A percentile compares a stretch with the other conserved stretches of the same genome.
Conservation (phyloP, 2,113 vertebrate species). For the Struthio camelus region DNA sequence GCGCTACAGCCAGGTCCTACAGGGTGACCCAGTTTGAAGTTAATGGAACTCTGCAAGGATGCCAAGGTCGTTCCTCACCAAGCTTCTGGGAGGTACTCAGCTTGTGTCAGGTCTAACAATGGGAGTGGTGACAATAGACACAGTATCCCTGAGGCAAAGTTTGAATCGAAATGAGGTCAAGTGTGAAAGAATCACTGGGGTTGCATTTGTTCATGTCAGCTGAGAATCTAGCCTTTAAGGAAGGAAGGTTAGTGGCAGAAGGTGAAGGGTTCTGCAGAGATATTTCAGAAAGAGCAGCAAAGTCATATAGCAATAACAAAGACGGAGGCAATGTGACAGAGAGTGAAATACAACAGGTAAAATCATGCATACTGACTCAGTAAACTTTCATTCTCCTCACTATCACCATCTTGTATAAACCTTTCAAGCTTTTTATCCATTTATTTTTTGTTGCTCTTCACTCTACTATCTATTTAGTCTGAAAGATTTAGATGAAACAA, state of each 20-base stretch:
- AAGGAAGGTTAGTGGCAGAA: conserved; percentile 32
- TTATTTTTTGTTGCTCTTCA: background rate
- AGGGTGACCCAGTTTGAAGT: background rate
- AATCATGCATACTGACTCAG: background rate
- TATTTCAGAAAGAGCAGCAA: background rate
- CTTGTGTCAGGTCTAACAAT: conserved; percentile 29
- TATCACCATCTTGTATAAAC: background rate
- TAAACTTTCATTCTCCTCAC: background rate
- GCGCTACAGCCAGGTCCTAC: background rate
- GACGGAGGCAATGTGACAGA: background rate
- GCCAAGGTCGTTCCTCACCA: background rate
- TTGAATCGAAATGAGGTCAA: conserved; percentile 27
- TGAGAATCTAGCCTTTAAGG: background rate
- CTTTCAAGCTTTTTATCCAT: background rate
- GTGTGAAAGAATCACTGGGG: conserved; percentile 20
- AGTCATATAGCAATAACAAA: background rate
- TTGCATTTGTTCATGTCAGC: conserved; percentile 16
- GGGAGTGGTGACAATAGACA: conserved; percentile 30
- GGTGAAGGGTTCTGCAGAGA: background rate
- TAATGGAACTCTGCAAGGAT: conserved; percentile 35
- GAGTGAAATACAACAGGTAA: background rate
- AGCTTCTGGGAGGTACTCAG: conserved; percentile 21
- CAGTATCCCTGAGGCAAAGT: conserved; percentile 36
- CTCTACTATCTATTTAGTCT: background rate
- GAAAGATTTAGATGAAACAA: background rate